Conservation (phyloP, 1,140 invertebrate species). For the Aradophagus sp. region DNA sequence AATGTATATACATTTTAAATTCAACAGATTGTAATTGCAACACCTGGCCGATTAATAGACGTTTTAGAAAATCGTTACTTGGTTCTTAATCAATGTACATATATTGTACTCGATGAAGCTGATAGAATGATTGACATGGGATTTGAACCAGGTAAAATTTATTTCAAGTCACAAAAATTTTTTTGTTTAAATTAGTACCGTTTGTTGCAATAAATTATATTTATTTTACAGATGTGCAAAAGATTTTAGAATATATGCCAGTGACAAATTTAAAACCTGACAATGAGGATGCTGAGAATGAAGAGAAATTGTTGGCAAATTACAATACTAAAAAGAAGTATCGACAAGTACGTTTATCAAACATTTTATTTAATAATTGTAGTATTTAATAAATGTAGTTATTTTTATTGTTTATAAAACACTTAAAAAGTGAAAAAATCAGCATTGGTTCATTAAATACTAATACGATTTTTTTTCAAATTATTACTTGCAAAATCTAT, state of each 20-base stretch:
- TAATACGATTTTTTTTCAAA: too few relatives aligned
- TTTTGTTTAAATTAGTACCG: too few relatives aligned
- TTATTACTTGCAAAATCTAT: too few relatives aligned
- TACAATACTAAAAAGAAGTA: constrained; percentile 99
- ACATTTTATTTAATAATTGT: constrained; percentile 10
- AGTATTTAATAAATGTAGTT: constrained; percentile 18
- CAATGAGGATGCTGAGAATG: constrained; percentile 98
- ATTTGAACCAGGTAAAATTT: constrained; percentile 87
- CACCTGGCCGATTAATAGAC: constrained; percentile 99
- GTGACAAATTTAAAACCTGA: constrained; percentile 99
- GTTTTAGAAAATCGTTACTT: constrained; percentile 98
- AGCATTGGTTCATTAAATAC: too few relatives aligned
- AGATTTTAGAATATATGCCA: constrained; percentile 98
- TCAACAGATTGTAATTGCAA: constrained; percentile 96
- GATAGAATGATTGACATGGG: constrained; percentile 99
- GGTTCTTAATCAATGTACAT: constrained; percentile 96
- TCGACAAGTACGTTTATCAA: constrained; percentile 80
- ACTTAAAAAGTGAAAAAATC: too few relatives aligned
- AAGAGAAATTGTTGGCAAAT: constrained; percentile 91
- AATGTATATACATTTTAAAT: neutral
- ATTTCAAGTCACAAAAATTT: too few relatives aligned
- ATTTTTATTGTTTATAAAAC: too few relatives aligned
- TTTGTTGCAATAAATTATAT: constrained; percentile 14
- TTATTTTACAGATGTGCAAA: constrained; percentile 87
- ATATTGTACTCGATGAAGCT: constrained; percentile 95